Evolutionary conservation across 2,888 invertebrate species (phyloP), one percentile per base, ranked within the genome.

Genomic region (Calameuta pallipes): DNA sequence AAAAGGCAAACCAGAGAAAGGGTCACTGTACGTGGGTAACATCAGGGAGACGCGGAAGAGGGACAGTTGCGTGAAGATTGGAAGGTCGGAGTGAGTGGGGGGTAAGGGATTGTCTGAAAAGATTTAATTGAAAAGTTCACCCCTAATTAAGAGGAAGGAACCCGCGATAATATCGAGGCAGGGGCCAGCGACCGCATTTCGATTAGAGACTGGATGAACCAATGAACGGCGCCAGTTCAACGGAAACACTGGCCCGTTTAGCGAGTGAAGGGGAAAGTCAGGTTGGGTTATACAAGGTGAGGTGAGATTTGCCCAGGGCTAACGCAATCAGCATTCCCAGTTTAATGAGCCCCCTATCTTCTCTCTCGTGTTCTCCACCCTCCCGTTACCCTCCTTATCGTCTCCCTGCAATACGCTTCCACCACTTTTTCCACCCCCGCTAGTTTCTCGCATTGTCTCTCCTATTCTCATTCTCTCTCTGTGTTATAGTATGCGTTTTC

Each of bases 271-370:
- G 83, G 83, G 80, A 80, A 23, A n/a, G 76, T 68, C 69, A 70
- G 36, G 34, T 73, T 37, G 73, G 37, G 77, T 41, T 41, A 9
- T 4, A 41, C 23, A 23, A 75, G 36, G 76, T n/a, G 78, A 37
- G 77, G 85, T 83, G 85, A 84, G 85, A 85, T 84, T 86, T 79
- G 85, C 83, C 83, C 83, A 82, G 80, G 85, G 86, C 85, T 89
- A 90, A 89, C 86, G 88, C 88, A 90, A 90, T 90, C 89, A 89
- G 89, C 90, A 89, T 90, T 90, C 90, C 87, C 83, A 82, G 86
- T 89, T 89, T 89, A 90, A 90, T 89, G 90, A 89, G 90, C 88
- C 87, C 84, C 83, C 83, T 85, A 87, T 87, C 83, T 85, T 78
- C 79, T 81, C 80, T 76, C 83, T 75, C 84, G 75, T 80, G 82